A percentile compares a stretch with the other conserved stretches of the same genome.
Evolutionary conservation across 2,797 vertebrate species (phyloP).

Genomic region (Alca torda): DNA sequence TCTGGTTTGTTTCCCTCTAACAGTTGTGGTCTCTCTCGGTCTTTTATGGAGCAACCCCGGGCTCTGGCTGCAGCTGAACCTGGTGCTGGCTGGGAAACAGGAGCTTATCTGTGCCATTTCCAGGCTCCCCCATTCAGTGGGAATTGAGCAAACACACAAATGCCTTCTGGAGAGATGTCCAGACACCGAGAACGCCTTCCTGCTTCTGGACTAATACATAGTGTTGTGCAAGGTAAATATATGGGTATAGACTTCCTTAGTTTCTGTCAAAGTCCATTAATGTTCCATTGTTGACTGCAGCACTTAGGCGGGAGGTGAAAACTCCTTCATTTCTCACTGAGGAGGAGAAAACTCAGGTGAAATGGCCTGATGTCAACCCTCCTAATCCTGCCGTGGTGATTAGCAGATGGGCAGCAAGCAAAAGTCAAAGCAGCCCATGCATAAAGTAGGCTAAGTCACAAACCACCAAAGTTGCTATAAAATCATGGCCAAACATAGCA

Average conservation of each 20-base stretch:
- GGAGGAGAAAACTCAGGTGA: neutral
- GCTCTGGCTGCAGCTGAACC: neutral
- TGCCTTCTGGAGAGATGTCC: neutral
- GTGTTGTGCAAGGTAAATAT: neutral
- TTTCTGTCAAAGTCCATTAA: neutral
- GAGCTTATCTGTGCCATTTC: neutral
- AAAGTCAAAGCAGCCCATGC: slow-evolving; percentile 17
- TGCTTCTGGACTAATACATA: neutral
- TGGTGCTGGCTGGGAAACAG: neutral
- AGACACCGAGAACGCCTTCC: neutral
- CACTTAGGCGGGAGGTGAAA: neutral
- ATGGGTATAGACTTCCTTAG: neutral
- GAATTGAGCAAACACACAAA: neutral
- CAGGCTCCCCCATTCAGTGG: neutral
- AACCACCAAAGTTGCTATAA: slow-evolving; percentile 56
- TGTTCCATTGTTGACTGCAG: neutral
- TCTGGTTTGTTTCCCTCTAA: neutral
- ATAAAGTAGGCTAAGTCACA: slow-evolving; percentile 14
- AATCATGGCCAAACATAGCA: slow-evolving; percentile 54
- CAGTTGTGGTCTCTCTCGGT: neutral
- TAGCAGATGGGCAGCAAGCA: neutral
- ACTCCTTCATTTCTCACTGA: neutral
- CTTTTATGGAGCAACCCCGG: neutral
- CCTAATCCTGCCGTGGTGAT: neutral
- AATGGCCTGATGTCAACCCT: neutral